Evolutionary conservation across 2,888 invertebrate genomes (phyloP).

Genomic region (Drosophila ezoana): DNA sequence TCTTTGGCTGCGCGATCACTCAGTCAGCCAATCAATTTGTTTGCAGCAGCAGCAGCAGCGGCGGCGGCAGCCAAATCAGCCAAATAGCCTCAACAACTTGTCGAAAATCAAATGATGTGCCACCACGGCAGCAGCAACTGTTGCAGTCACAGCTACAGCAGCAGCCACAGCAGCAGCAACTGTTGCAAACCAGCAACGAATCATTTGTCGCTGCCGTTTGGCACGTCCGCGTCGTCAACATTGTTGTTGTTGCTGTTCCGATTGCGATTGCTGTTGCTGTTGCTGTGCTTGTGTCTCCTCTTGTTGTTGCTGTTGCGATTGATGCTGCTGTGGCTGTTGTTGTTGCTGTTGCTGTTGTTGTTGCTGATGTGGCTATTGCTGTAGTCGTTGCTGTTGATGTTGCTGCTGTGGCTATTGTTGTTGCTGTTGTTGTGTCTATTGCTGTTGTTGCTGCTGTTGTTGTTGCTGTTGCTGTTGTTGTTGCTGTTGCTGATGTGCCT

Average conservation of each 20-base stretch:
- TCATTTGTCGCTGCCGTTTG: slow-evolving; percentile 76
- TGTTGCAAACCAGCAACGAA: slow-evolving; percentile 65
- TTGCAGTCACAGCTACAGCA: slow-evolving; percentile 13
- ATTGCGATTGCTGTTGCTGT: background rate
- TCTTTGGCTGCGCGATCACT: slow-evolving; percentile 47
- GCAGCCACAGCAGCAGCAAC: slow-evolving; percentile 23
- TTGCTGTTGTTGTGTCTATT: too few species aligned
- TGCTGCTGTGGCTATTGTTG: too few species aligned
- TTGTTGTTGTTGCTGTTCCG: slow-evolving; percentile 25
- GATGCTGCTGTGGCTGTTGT: too few species aligned
- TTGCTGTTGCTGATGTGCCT: slow-evolving; percentile 7
- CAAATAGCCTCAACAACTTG: slow-evolving; percentile 79
- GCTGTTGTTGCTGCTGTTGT: too few species aligned
- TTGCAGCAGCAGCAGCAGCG: slow-evolving; percentile 51
- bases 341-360: too few species aligned
- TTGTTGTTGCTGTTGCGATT: too few species aligned
- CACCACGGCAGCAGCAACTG: slow-evolving; percentile 58
- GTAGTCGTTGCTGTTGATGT: too few species aligned
- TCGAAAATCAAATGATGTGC: slow-evolving; percentile 80
- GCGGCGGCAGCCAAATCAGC: slow-evolving; percentile 69
- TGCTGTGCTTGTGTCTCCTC: too few species aligned
- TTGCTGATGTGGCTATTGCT: too few species aligned
- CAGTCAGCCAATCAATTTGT: slow-evolving; percentile 77
- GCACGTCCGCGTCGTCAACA: slow-evolving; percentile 73
- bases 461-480: background rate